Conservation (phyloP, 2,113 vertebrate genomes). For the Caretta caretta region DNA sequence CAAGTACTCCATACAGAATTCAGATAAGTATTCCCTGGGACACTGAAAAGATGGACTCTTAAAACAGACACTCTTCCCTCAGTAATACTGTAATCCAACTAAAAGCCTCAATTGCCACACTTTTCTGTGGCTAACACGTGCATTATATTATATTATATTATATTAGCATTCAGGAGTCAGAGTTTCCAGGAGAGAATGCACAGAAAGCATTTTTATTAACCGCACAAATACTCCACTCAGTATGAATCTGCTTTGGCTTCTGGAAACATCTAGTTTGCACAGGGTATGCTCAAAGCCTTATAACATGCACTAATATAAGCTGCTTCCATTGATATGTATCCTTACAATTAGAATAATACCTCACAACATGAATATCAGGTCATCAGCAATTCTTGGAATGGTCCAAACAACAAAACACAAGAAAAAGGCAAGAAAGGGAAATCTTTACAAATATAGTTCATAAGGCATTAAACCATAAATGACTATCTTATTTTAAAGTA, state of each 20-base stretch:
- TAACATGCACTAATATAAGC: not conserved
- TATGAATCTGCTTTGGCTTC: not conserved
- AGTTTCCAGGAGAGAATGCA: not conserved
- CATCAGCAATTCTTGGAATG: not conserved
- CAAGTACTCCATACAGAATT: not conserved
- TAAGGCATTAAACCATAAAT: not conserved
- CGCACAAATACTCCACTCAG: not conserved
- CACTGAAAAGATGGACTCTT: not conserved
- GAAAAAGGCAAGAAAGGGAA: not conserved
- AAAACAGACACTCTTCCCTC: not conserved
- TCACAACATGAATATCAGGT: not conserved
- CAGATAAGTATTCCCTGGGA: not conserved
- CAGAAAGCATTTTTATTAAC: not conserved
- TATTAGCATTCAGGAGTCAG: not conserved
- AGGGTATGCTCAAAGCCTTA: not conserved
- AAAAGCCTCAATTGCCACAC: conserved; percentile 22
- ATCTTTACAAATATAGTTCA: not conserved
- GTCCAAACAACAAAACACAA: conserved; percentile 8
- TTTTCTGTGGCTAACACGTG: not conserved
- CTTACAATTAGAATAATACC: not conserved
- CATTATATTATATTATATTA: not conserved
- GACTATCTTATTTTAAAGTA: not conserved
- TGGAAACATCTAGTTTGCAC: conserved; percentile 26
- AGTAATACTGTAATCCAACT: not conserved
- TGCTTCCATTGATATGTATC: not conserved